These are phyloP conservation scores for Sternotherus odoratus DNA, from an alignment of 2,797 vertebrate species.

Conservation along the genomic window DNA sequence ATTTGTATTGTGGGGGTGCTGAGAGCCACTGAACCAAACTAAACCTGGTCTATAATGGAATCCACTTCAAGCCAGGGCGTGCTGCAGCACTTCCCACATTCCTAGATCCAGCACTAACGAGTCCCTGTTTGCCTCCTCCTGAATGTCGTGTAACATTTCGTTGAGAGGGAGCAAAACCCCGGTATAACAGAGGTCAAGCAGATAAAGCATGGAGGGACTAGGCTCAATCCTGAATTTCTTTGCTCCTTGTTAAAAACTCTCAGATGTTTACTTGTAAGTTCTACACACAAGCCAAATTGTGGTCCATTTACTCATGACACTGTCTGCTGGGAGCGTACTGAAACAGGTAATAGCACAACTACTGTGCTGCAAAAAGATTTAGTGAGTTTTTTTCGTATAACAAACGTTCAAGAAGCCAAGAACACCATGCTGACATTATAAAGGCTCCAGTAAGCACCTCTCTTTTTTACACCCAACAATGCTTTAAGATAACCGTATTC, in stretches of 20 bases:
- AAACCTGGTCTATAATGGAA: too few species aligned
- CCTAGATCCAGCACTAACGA: too few species aligned
- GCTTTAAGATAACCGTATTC: not conserved
- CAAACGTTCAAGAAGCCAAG: not conserved
- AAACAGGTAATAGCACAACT: not conserved
- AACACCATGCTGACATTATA: not conserved
- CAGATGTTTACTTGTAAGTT: not conserved
- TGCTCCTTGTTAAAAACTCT: not conserved
- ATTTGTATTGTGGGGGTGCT: too few species aligned
- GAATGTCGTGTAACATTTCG: conserved; percentile 14
- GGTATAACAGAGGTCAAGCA: conserved; percentile 39
- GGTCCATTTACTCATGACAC: not conserved
- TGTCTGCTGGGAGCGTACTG: not conserved
- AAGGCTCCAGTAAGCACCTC: not conserved
- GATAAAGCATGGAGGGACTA: conserved; percentile 7
- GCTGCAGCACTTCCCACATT: too few species aligned
- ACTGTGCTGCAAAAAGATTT: not conserved
- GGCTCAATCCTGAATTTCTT: conserved; percentile 14
- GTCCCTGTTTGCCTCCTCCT: conserved; percentile 12
- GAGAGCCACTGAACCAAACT: too few species aligned
- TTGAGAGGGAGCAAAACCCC: conserved; percentile 48
- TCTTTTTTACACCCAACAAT: not conserved
- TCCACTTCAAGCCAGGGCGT: too few species aligned
- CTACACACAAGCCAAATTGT: not conserved
- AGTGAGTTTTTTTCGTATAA: rapidly evolving